Base-by-base conservation (phyloP, 2,888 invertebrate genomes). In the Lasioglossum malachurum region DNA sequence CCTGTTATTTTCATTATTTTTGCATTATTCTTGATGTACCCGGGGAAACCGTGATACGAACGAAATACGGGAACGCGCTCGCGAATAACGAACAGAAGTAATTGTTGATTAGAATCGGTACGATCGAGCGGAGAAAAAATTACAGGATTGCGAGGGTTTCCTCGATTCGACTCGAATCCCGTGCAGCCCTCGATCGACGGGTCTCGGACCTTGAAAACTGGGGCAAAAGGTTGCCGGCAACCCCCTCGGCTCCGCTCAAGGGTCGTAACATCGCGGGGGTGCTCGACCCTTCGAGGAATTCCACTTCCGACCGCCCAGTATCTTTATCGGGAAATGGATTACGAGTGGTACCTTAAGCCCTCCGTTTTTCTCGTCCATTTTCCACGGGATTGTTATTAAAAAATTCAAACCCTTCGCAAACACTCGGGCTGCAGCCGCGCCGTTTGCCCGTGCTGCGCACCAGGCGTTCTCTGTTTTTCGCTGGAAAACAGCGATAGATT, bases 211-310 rank as follows among this genome's bases (percentile, higher is more conserved):
- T 88, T 90, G 89, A 91, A 91, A 93, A 93, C 91, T 93, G 84
- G 93, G 92, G 85, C 93, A 92, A 93, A 93, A 92, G 93, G 91
- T 90, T 92, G 84, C 78, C 80, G 75, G 77, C 83, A 82, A 78
- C 78, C 80, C 69, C 71, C 41, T 44, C 81, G 60, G 44, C 67
- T 31, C 7, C 19, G 72, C 74, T 27, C 38, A 75, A 90, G 87
- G 80, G 81, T 88, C 90, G 77, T 88, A 90, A 86, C 88, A 78
- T 84, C 78, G 78, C 78, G 86, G 81, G 81, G 83, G 81, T 88
- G 86, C 78, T 80, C 80, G 88, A 84, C 88, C 84, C 89, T 89
- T 84, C 77, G 46, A 82, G 80, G 82, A 87, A 87, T 82, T 86
- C 78, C 76, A 76, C 90, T 72, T 53, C 78, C 80, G 72, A 38